Conservation (phyloP, 1,140 invertebrate genomes). For the Pachyrhynchus sulphureomaculatus region DNA sequence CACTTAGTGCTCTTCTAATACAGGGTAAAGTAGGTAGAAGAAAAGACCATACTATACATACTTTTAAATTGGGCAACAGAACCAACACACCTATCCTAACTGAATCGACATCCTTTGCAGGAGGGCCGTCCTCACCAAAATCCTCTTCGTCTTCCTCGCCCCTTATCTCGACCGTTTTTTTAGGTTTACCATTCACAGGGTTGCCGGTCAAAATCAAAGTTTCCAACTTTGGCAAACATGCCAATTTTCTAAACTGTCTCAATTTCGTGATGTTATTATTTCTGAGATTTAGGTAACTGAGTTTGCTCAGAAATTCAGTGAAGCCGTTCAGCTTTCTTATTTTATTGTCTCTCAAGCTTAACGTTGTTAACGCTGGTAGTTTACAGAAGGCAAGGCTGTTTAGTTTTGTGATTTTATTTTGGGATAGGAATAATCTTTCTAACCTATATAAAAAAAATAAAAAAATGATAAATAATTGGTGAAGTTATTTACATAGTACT, state of each 20-base stretch:
- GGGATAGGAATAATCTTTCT: constrained; percentile 48
- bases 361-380: constrained; percentile 53
- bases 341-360: constrained; percentile 57
- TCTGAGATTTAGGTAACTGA: constrained; percentile 58
- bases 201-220: constrained; percentile 54
- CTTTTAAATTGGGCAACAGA: constrained; percentile 50
- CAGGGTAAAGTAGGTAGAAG: too few species aligned
- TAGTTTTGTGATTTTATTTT: constrained; percentile 35
- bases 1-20: too few species aligned
- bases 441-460: constrained; percentile 42
- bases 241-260: constrained; percentile 56
- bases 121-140: constrained; percentile 40
- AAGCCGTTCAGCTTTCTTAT: constrained; percentile 56
- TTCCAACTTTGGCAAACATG: constrained; percentile 51
- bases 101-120: constrained; percentile 32
- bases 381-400: constrained; percentile 48
- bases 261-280: constrained; percentile 55
- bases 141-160: constrained; percentile 45
- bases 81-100: constrained; percentile 53
- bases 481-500: too few species aligned
- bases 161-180: constrained; percentile 37
- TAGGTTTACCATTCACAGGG: constrained; percentile 37
- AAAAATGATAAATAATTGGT: background rate
- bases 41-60: background rate
- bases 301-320: constrained; percentile 45